Percentiles rank a stretch among this genome's conserved stretches.
Conservation (phyloP, 2,888 invertebrate genomes). For the Lumbricus terrestris region DNA sequence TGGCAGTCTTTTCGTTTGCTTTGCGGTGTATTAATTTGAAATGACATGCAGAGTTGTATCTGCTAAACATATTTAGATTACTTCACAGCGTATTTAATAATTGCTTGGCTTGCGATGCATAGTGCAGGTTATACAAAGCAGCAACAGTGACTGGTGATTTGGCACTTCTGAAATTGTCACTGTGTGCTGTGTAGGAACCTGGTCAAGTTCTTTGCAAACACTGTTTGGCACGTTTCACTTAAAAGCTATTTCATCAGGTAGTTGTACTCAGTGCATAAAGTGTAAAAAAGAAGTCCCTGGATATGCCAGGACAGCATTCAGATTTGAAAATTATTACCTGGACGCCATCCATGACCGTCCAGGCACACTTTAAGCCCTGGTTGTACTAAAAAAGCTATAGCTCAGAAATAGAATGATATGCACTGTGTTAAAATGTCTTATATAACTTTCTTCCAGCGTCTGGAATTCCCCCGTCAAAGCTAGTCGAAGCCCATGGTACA, state of each 20-base stretch:
- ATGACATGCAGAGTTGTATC: not conserved
- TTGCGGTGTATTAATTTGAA: not conserved
- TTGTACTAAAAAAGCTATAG: no score
- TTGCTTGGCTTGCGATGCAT: not conserved
- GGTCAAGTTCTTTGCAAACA: not conserved
- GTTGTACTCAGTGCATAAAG: no score
- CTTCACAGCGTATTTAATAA: not conserved
- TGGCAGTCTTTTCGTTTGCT: not conserved
- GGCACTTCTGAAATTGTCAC: not conserved
- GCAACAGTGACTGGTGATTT: not conserved
- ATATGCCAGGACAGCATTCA: no score
- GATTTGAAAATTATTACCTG: no score
- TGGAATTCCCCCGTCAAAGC: constrained; percentile 38
- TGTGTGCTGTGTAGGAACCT: not conserved
- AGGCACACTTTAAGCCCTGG: no score
- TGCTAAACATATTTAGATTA: not conserved
- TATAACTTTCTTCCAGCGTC: constrained; percentile 31
- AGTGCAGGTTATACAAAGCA: no score
- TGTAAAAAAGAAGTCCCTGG: no score
- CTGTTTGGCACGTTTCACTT: not conserved
- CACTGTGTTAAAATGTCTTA: not conserved
- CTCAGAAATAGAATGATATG: not conserved
- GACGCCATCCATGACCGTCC: no score
- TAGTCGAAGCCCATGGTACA: constrained; percentile 41
- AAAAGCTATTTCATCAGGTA: not conserved